These are phyloP conservation scores for Drosophila antonietae DNA, from an alignment of 2,888 invertebrate genomes.

Conservation along the genomic window DNA sequence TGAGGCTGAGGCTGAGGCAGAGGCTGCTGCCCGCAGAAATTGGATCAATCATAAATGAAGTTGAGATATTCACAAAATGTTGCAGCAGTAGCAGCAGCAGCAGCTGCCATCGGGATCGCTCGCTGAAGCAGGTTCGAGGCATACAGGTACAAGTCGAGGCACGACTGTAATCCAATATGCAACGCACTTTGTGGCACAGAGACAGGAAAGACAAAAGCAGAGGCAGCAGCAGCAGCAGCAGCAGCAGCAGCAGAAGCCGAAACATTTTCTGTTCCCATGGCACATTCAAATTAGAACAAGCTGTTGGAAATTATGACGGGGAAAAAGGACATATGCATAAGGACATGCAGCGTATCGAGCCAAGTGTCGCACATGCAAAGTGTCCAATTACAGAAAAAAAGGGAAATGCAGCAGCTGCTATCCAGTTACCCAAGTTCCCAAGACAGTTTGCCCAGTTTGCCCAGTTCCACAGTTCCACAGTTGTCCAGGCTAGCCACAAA, in stretches of 20 bases:
- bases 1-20: slow-evolving; percentile 21
- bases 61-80: slow-evolving; percentile 45
- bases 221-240: background rate
- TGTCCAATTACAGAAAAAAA: slow-evolving; percentile 56
- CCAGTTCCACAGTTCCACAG: background rate
- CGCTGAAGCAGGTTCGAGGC: slow-evolving; percentile 58
- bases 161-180: slow-evolving; percentile 58
- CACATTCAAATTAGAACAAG: slow-evolving; percentile 60
- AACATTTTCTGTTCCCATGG: slow-evolving; percentile 54
- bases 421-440: slow-evolving; percentile 37
- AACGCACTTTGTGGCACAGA: slow-evolving; percentile 38
- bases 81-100: slow-evolving; percentile 18
- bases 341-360: slow-evolving; percentile 41
- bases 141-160: slow-evolving; percentile 39
- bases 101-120: slow-evolving; percentile 5
- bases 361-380: slow-evolving; percentile 64
- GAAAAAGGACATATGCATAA: slow-evolving; percentile 11
- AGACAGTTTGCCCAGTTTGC: slow-evolving; percentile 7
- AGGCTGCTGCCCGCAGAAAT: slow-evolving; percentile 77
- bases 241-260: background rate
- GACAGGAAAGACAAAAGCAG: slow-evolving; percentile 6
- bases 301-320: slow-evolving; percentile 68
- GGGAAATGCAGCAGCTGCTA: slow-evolving; percentile 67
- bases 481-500: slow-evolving; percentile 11
- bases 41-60: slow-evolving; percentile 72